Base-by-base conservation (phyloP, 2,113 vertebrate species). In the Myiopsitta monachus region DNA sequence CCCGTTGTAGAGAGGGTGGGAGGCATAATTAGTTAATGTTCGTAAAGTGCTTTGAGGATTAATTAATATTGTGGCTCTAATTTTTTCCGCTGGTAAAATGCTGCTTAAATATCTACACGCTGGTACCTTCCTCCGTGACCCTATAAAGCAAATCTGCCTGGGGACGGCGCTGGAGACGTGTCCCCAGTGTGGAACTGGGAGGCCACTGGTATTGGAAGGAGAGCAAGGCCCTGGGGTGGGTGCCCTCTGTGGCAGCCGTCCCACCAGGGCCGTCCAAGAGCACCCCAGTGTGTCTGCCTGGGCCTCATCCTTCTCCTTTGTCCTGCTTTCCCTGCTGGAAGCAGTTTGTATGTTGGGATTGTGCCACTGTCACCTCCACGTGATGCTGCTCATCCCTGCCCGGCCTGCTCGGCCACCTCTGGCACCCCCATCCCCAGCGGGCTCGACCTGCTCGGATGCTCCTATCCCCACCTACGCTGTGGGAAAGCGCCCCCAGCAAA, bases 1-100 rank as follows among this genome's bases (percentile, higher is more conserved):
- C 92, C 90, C 90, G 90, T 88, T 16, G 6, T 78, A 27, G 87
- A 93, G 90, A 92, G 89, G 39, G 41, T 93, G 94, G 93, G 90
- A 95, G 82, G 93, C 81, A 92, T 97, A 95, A 97, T 96, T 95
- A 96, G 95, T 95, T 97, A 95, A 95, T 96, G 87, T 94, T 94
- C 91, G 16, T 94, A 64, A 94, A 95, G 96, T 91, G 95, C 95
- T 96, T 96, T 97, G 96, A 97, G 96, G 95, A 96, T 96, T 97
- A 96, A 96, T 97, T 97, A 96, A 96, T 94, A 96, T 79, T 96
- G 92, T n/a, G 93, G 87, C 84, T 95, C 92, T 88, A 68, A 82
- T 94, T 95, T 92, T 96, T 94, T 93, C 83, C 8, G 9, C 82
- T 91, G 87, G 91, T 89, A 69, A 85, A 95, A 67, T 2, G 31